A percentile compares a stretch with the other conserved stretches of the same genome.
Conservation (phyloP, 2,113 vertebrate species). For the Gallinago jamesoni region DNA sequence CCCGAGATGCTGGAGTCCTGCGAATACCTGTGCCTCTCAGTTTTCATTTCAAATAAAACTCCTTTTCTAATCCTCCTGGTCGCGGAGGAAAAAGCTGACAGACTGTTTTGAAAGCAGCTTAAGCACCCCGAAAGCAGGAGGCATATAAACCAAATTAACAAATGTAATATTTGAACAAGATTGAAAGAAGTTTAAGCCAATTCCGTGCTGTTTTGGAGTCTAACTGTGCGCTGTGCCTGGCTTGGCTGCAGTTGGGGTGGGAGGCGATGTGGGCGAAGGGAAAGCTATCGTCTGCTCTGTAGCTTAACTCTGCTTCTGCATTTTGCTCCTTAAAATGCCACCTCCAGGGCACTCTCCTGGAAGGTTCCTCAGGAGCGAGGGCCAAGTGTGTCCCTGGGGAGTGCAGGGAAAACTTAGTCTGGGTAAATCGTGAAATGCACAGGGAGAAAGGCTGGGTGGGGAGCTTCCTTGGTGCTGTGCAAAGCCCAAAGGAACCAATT, state of each 20-base stretch:
- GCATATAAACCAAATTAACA: neutral
- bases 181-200: neutral
- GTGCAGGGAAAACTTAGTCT: neutral
- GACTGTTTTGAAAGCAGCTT: neutral
- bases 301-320: neutral
- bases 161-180: slow-evolving; percentile 1
- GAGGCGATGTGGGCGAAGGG: neutral
- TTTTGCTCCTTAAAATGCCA: neutral
- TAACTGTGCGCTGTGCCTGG: neutral
- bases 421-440: neutral
- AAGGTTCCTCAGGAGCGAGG: neutral
- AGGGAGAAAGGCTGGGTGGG: neutral
- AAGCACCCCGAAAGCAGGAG: neutral
- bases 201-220: neutral
- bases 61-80: neutral
- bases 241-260: neutral
- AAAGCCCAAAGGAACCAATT: neutral
- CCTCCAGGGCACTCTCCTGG: neutral
- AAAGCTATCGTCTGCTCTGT: neutral
- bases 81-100: neutral
- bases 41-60: neutral
- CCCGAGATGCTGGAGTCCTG: neutral
- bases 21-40: neutral
- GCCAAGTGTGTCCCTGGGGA: rapidly evolving
- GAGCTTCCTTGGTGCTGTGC: neutral